phyloP scores from a whole-genome alignment of 2,797 vertebrate genomes.

The Uromys caudimaculatus region DNA sequence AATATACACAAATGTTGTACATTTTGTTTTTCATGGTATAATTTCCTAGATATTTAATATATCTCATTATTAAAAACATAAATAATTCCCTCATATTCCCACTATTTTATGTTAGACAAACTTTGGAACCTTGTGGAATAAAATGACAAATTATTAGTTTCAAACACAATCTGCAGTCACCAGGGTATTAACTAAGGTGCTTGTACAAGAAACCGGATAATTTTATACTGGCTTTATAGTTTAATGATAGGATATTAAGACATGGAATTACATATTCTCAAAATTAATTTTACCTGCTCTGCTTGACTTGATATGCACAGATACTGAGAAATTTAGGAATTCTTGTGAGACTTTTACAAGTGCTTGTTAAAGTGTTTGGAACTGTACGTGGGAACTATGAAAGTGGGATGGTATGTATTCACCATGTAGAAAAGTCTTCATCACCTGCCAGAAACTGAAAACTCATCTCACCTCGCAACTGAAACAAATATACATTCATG shows the following conservation, averaged over 20 bases:
- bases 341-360: not conserved
- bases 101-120: not conserved
- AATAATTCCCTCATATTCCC: not conserved
- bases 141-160: not conserved
- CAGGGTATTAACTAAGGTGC: not conserved
- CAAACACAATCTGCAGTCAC: not conserved
- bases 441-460: not conserved
- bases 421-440: not conserved
- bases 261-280: not conserved
- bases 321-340: not conserved
- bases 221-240: not conserved
- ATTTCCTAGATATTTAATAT: not conserved
- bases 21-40: not conserved
- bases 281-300: not conserved
- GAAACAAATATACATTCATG: not conserved
- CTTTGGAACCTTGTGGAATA: not conserved
- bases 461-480: not conserved
- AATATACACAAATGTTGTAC: not conserved
- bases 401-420: not conserved
- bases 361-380: not conserved
- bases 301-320: not conserved
- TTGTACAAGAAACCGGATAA: not conserved
- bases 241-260: not conserved
- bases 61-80: not conserved
- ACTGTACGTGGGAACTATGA: not conserved